Conservation (phyloP, 2,888 invertebrate species). For the Helicoverpa assulta region DNA sequence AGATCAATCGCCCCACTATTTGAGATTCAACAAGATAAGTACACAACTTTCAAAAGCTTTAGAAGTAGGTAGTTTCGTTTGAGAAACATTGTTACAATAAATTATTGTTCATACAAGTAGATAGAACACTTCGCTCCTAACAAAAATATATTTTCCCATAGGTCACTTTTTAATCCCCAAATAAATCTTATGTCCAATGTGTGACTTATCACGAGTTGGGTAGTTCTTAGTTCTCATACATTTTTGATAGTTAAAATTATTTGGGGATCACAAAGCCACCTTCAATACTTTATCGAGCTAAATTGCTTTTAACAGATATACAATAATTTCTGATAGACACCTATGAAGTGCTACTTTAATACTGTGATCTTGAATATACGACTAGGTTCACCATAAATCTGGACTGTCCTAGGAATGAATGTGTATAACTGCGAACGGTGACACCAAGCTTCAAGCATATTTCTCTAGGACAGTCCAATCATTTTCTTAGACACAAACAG, state of each 20-base stretch:
- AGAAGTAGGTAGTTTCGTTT: conserved; percentile 48
- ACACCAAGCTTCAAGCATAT: conserved; percentile 50
- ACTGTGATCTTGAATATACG: conserved; percentile 66
- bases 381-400: conserved; percentile 55
- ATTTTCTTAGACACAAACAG: conserved; percentile 62
- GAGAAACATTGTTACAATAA: conserved; percentile 48
- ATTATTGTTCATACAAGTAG: conserved; percentile 46
- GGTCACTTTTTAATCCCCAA: conserved; percentile 53
- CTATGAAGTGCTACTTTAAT: conserved; percentile 69
- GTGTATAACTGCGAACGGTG: conserved; percentile 27
- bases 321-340: conserved; percentile 74
- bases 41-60: conserved; percentile 78
- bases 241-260: background rate
- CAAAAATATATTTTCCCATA: conserved; percentile 81
- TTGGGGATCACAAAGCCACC: conserved; percentile 47
- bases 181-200: conserved; percentile 14
- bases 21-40: conserved; percentile 83
- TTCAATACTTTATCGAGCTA: conserved; percentile 57
- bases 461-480: conserved; percentile 51
- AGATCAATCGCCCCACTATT: conserved; percentile 77
- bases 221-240: background rate
- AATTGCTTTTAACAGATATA: conserved; percentile 72
- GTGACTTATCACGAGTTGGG: background rate
- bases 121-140: conserved; percentile 78
- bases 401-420: conserved; percentile 60